These are phyloP conservation scores for Philaethria dido DNA, from an alignment of 2,888 invertebrate genomes.

Conservation along the genomic window DNA sequence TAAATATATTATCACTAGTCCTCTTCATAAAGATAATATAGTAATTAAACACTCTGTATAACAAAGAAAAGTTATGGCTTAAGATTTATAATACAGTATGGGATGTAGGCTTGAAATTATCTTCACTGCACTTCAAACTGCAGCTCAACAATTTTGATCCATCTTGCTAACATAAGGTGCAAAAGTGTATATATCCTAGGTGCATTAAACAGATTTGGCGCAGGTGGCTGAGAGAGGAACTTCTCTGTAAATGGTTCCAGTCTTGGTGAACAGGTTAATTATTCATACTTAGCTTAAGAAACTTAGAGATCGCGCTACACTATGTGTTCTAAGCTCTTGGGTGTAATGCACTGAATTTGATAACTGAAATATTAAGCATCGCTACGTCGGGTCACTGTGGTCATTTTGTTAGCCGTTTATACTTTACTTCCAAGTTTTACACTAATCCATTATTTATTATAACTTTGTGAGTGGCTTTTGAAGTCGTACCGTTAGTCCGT, in stretches of 20 bases:
- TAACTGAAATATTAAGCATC: slow-evolving; percentile 6
- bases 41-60: background rate
- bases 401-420: too few relatives aligned
- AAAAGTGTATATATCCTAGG: background rate
- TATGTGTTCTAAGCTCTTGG: slow-evolving; percentile 17
- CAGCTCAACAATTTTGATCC: slow-evolving; percentile 3
- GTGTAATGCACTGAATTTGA: background rate
- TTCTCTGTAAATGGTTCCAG: slow-evolving; percentile 53
- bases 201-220: slow-evolving; percentile 53
- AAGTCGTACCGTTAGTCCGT: too few relatives aligned
- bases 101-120: slow-evolving; percentile 13
- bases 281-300: slow-evolving; percentile 53
- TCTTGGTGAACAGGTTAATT: slow-evolving; percentile 58
- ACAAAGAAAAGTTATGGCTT: background rate
- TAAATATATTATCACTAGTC: too few relatives aligned
- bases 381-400: too few relatives aligned
- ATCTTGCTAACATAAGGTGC: background rate
- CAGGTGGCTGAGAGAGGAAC: slow-evolving; percentile 59
- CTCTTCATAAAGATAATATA: background rate
- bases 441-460: too few relatives aligned
- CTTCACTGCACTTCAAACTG: slow-evolving; percentile 13
- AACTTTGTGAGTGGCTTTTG: too few relatives aligned
- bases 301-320: slow-evolving; percentile 26
- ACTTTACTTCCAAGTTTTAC: too few relatives aligned
- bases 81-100: slow-evolving; percentile 18